These are phyloP conservation scores for Edolisoma coerulescens DNA, from an alignment of 2,113 vertebrate species.

Conservation along the genomic window DNA sequence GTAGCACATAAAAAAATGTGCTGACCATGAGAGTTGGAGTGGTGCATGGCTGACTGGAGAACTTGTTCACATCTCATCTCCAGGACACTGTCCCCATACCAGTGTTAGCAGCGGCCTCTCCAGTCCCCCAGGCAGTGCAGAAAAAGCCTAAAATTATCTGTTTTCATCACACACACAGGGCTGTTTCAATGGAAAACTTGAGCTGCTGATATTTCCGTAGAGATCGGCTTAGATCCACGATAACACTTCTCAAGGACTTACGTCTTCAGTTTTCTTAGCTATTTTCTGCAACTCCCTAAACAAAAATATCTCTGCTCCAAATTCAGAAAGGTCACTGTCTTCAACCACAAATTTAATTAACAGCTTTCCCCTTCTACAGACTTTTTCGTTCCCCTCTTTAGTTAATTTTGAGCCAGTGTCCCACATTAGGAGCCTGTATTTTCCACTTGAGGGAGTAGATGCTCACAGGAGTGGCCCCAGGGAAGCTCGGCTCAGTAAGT, in stretches of 20 bases:
- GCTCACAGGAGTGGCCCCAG: background rate
- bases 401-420: slow-evolving; percentile 15
- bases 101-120: background rate
- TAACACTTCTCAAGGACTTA: background rate
- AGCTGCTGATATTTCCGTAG: background rate
- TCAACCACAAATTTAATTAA: slow-evolving; percentile 2
- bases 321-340: background rate
- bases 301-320: background rate
- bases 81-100: background rate
- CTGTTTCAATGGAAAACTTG: background rate
- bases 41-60: background rate
- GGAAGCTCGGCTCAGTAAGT: background rate
- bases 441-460: background rate
- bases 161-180: background rate
- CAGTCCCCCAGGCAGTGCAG: background rate
- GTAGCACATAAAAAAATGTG: background rate
- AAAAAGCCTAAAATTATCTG: background rate
- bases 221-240: background rate
- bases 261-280: background rate
- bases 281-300: slow-evolving; percentile 18
- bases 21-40: background rate
- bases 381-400: background rate
- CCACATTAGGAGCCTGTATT: background rate
- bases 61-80: background rate
- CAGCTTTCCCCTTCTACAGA: background rate